Conservation (phyloP, 2,797 vertebrate species). For the Benthosema pterotum region DNA sequence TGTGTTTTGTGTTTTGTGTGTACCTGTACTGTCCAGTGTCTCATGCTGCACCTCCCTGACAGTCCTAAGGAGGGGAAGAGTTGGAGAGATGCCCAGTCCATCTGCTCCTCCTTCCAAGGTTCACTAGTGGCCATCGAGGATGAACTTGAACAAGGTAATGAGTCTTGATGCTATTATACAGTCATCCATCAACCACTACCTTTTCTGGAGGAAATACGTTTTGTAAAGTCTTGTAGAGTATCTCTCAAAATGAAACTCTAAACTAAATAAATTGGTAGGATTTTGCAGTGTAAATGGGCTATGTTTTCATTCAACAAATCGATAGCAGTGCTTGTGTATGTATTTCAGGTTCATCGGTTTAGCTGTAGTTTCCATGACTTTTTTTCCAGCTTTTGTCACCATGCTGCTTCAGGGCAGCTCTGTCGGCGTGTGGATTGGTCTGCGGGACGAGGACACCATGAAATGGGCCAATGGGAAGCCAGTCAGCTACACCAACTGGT, state of each 20-base stretch:
- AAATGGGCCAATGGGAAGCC: constrained; percentile 83
- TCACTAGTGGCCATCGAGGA: constrained; percentile 85
- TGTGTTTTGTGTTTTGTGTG: constrained; percentile 42
- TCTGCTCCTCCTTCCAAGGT: constrained; percentile 82
- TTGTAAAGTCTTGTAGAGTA: too few species aligned
- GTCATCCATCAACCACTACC: too few species aligned
- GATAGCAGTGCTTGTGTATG: neutral
- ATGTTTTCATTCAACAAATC: too few species aligned
- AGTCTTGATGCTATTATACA: constrained; percentile 3
- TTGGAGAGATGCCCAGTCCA: constrained; percentile 86
- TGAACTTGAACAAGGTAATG: constrained; percentile 92
- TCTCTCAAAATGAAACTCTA: too few species aligned
- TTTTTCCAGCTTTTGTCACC: constrained; percentile 87
- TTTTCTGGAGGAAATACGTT: too few species aligned
- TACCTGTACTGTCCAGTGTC: constrained; percentile 83
- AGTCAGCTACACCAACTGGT: constrained; percentile 89
- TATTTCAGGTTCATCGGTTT: constrained; percentile 25
- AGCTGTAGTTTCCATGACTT: constrained; percentile 20
- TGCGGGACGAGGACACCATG: constrained; percentile 80
- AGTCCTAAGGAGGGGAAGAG: constrained; percentile 77
- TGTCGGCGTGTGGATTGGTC: constrained; percentile 90
- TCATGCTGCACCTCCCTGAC: constrained; percentile 87
- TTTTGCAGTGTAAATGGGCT: too few species aligned
- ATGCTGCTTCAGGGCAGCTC: constrained; percentile 89
- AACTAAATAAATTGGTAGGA: too few species aligned